Base-by-base conservation (phyloP, 2,113 vertebrate species). In the Neotragus pygmaeus region DNA sequence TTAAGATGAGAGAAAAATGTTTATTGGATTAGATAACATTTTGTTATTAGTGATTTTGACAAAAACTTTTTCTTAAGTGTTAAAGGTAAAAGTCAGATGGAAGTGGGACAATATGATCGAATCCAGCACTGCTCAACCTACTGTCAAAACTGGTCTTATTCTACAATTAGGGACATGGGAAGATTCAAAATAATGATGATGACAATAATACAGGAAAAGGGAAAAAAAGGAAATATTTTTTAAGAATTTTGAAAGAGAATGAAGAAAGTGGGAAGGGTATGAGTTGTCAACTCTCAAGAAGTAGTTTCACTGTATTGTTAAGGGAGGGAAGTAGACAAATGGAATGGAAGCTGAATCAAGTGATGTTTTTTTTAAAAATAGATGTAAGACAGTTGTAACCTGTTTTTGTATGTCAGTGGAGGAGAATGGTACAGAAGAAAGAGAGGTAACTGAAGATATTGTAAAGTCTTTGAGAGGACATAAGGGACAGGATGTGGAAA, bases 121-220 rank as follows among this genome's bases (percentile, higher is more conserved):
- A 86, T 70, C 11, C 19, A 47, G 17, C 60, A 91, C 30, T 94
- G 83, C 8, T 17, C 17, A 75, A 55, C 90, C 82, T 64, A 62
- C 33, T 85, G 17, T 88, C 36, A 73, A 8, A 94, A 97, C 27
- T 51, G 36, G 19, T 19, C 53, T 86, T 96, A 45, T 93, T 53
- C 27, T 97, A 39, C 14, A 58, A 33, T 91, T 16, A 78, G 43
- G 15, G 28, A 17, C 17, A 55, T 73, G 49, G 49, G 62, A 16
- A 83, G 33, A 78, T 95, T 96, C 51, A 96, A 43, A 95, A 49
- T 91, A 58, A 73, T 85, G 30, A 43, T 95, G 45, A 90, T 80
- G 21, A 83, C 23, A 73, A 13, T 75, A 47, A 66, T 60, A 84
- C 70, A 49, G 28, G 51, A 83, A 77, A 83, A 33, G 49, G 1